Evolutionary conservation across 2,113 vertebrate species (phyloP).

Genomic region (Tympanuchus pallidicinctus): DNA sequence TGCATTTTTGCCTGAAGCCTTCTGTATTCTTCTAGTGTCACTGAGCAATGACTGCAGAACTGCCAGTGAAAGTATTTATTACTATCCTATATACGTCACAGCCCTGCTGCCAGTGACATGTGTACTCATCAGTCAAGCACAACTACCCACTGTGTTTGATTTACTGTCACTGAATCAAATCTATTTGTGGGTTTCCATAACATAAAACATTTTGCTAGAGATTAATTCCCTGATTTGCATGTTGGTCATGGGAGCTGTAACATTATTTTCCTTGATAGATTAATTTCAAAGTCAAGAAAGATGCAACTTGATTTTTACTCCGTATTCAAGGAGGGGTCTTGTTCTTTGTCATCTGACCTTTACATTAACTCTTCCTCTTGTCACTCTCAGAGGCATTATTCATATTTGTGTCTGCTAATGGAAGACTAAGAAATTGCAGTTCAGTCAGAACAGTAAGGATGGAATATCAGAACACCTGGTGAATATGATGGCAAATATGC

Average conservation of each 20-base stretch:
- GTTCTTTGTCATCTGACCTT: conserved; percentile 63
- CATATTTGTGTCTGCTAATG: conserved; percentile 47
- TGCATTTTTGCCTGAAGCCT: conserved; percentile 64
- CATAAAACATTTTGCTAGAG: conserved; percentile 79
- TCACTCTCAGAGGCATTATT: conserved; percentile 44
- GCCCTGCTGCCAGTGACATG: conserved; percentile 73
- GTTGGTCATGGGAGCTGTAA: conserved; percentile 56
- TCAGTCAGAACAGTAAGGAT: conserved; percentile 31
- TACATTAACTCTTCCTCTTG: conserved; percentile 63
- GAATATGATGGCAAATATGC: conserved; percentile 7
- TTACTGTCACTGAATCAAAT: conserved; percentile 76
- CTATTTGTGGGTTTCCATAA: conserved; percentile 74
- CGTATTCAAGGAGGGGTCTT: conserved; percentile 34
- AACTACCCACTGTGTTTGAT: conserved; percentile 77
- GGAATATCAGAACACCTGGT: conserved; percentile 37
- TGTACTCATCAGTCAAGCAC: conserved; percentile 79
- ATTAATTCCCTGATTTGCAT: conserved; percentile 80
- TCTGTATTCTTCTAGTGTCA: conserved; percentile 66
- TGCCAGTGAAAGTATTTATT: conserved; percentile 77
- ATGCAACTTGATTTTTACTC: conserved; percentile 54
- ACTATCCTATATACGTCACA: conserved; percentile 70
- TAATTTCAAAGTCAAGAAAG: conserved; percentile 66
- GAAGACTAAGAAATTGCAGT: conserved; percentile 60
- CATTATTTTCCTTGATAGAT: conserved; percentile 73
- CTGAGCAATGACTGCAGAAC: conserved; percentile 71